phyloP scores from a whole-genome alignment of 35 echinoderm and acorn worm species.

The Apostichopus californicus region DNA sequence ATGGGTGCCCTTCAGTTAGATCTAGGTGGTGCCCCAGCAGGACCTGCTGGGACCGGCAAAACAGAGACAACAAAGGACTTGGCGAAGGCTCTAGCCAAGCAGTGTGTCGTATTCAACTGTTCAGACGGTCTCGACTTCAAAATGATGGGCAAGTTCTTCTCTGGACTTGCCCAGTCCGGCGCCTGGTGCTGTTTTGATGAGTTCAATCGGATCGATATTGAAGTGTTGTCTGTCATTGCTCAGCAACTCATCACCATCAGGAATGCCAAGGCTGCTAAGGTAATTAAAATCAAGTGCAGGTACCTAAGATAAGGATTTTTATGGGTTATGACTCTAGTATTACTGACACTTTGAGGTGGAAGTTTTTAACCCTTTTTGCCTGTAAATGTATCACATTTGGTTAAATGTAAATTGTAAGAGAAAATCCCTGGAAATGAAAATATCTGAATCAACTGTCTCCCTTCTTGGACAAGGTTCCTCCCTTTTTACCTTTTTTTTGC shows the following conservation, averaged over 20 bases:
- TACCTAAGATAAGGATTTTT: too few species aligned
- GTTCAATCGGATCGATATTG: slow-evolving; percentile 96
- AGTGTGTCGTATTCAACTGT: slow-evolving; percentile 99
- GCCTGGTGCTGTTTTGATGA: slow-evolving; percentile 95
- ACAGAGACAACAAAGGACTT: slow-evolving; percentile 97
- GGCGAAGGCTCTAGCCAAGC: slow-evolving; percentile 92
- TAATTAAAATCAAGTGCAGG: background rate
- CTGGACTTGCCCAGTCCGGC: slow-evolving; percentile 89
- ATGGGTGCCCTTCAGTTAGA: slow-evolving; percentile 98
- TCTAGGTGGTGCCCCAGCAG: slow-evolving; percentile 93
- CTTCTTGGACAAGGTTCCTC: background rate
- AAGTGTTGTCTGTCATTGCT: slow-evolving; percentile 99
- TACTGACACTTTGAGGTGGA: too few species aligned
- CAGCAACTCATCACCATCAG: slow-evolving; percentile 97
- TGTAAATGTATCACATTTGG: too few species aligned
- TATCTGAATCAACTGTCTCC: too few species aligned
- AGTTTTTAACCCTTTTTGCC: too few species aligned
- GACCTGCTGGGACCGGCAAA: slow-evolving; percentile 95
- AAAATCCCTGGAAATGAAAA: too few species aligned
- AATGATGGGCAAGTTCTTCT: slow-evolving; percentile 97
- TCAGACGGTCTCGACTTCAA: slow-evolving; percentile 94
- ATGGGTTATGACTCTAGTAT: background rate
- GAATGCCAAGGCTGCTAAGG: slow-evolving; percentile 96
- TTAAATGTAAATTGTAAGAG: too few species aligned
- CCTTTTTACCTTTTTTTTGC: background rate